Evolutionary conservation across 2,797 vertebrate genomes (phyloP), one percentile per base, ranked within the genome.

Genomic region (Platyrinchus mystaceus): DNA sequence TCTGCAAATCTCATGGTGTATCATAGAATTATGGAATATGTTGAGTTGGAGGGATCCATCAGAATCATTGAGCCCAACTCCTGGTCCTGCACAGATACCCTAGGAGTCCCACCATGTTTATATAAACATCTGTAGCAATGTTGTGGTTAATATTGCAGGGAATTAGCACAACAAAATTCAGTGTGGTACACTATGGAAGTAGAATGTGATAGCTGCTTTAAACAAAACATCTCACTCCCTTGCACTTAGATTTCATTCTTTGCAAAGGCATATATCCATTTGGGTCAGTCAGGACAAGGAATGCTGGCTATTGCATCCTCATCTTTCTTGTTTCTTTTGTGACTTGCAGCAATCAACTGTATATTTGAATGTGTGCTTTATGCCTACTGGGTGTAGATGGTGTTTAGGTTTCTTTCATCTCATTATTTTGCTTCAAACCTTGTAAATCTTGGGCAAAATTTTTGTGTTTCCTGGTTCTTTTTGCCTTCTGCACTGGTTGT

Each of bases 231-330:
- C 7, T 75, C 1, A 0, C 7, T 70, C 14, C 27, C 8, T 71
- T 53, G 39, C 12, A 36, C 39, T 43, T 1, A 8, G 47, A 34
- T 55, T 67, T 81, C 10, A 14, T n/a, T n/a, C 11, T 20, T n/a
- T 84, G 26, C 24, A n/a, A 43, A 81, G 47, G 50, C 7, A n/a
- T 6, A 6, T 1, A 14, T 8, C 16, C 9, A 6, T 2, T 0
- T 52, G 59, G 20, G 39, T 52, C 63, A 34, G 7, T 23, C 50
- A 58, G 37, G n/a, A 34, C 7, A 32, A 44, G 13, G 4, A 26
- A 6, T 28, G 15, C 10, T 60, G 44, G 4, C 19, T 70, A 2
- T 27, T 34, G 17, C 1, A 0, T 44, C 22, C 16, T 78, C 49
- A 16, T 17, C 2, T 27, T 24, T 63, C 39, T 14, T 10, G 2